phyloP scores from a whole-genome alignment of 2,888 invertebrate species.

The Sceliomorpha sp. region DNA sequence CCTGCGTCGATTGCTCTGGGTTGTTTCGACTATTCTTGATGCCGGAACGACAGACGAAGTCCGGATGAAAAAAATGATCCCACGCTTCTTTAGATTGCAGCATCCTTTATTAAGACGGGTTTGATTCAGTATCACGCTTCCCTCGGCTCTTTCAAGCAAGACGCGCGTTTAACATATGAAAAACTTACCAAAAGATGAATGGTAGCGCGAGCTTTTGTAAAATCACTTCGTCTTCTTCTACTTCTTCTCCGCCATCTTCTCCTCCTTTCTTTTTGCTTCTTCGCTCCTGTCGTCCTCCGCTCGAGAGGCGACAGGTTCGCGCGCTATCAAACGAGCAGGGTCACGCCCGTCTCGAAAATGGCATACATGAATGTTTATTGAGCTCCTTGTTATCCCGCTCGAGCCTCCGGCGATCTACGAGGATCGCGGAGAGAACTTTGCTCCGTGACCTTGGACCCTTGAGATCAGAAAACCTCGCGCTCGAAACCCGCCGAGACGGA shows the following conservation, averaged over 20 bases:
- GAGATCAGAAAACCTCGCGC: not conserved
- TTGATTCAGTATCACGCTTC: conserved; percentile 79
- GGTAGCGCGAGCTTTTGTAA: conserved; percentile 68
- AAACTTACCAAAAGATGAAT: conserved; percentile 68
- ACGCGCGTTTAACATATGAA: conserved; percentile 74
- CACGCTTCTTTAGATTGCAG: conserved; percentile 75
- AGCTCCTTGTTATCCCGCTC: conserved; percentile 47
- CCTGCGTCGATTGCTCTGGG: too few species aligned
- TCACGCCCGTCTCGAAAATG: conserved; percentile 56
- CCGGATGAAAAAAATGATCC: conserved; percentile 68
- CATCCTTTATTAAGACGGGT: conserved; percentile 78
- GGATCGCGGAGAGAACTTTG: conserved; percentile 31
- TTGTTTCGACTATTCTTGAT: conserved; percentile 1
- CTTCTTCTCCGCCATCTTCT: conserved; percentile 47
- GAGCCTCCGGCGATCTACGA: conserved; percentile 20
- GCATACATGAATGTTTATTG: conserved; percentile 70
- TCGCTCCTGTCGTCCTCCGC: conserved; percentile 22
- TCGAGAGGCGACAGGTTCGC: conserved; percentile 68
- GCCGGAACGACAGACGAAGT: conserved; percentile 27
- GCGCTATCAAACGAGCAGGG: conserved; percentile 62
- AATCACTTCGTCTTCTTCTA: conserved; percentile 58
- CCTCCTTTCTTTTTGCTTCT: conserved; percentile 46
- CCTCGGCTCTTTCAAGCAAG: conserved; percentile 63
- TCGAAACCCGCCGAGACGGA: conserved; percentile 4
- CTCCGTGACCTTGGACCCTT: conserved; percentile 23